phyloP scores from a whole-genome alignment of 2,797 vertebrate genomes.

The Rhinella marina region DNA sequence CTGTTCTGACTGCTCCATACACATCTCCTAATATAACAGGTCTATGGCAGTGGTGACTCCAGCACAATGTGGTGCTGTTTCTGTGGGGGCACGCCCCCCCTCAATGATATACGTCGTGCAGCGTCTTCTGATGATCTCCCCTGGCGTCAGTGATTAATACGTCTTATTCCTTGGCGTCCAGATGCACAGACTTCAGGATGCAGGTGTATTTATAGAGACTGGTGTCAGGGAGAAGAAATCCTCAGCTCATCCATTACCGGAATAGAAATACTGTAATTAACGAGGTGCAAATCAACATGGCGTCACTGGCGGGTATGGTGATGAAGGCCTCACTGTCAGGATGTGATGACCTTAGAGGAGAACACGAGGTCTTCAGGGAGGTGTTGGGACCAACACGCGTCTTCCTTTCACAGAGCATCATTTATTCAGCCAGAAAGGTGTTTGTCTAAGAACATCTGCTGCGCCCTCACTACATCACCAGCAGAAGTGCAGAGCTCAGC shows the following conservation, averaged over 20 bases:
- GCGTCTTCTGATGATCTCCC: too few species aligned
- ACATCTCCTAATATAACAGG: too few species aligned
- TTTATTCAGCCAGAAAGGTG: slow-evolving; percentile 4
- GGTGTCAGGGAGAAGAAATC: neutral
- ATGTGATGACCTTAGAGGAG: neutral
- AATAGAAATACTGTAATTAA: neutral
- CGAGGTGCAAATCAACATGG: neutral
- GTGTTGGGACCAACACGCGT: neutral
- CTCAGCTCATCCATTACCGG: neutral
- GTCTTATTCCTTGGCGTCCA: neutral
- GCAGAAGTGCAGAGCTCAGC: neutral
- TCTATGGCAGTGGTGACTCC: too few species aligned
- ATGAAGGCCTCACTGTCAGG: neutral
- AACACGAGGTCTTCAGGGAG: neutral
- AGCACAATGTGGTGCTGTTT: too few species aligned
- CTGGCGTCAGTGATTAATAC: too few species aligned
- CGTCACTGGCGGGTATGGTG: neutral
- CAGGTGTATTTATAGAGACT: neutral
- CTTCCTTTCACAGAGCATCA: neutral
- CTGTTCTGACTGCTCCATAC: too few species aligned
- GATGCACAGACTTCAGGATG: neutral
- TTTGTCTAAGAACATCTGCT: neutral
- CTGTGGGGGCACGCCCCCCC: too few species aligned
- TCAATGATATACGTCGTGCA: too few species aligned
- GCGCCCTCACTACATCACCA: neutral